Evolutionary conservation across 2,888 invertebrate species (phyloP), one percentile per base, ranked within the genome.

Genomic region (Sphinx pinastri): DNA sequence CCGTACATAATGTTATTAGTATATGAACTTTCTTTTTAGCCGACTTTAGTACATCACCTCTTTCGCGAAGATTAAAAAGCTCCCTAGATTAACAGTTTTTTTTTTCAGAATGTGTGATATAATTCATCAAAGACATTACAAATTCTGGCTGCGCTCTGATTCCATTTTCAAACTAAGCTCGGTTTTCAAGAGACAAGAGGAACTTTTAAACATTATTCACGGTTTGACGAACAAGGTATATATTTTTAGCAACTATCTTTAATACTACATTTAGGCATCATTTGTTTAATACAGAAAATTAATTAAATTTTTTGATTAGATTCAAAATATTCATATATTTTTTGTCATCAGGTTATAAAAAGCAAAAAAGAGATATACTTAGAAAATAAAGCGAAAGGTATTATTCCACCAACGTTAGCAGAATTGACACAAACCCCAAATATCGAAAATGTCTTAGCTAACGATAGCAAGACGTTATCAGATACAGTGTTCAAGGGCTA

Each of bases 91-190:
- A 25, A 25, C 25, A 1, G 25, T 38, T 38, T 58, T 58, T 63
- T 69, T 19, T 38, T 89, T 47, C 80, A 94, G 94, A 79, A 97
- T 97, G 97, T 97, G 97, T 81, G 97, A 97, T 77, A 97, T 97
- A 69, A 95, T 97, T 8, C 97, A 97, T 80, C 94, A 96, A 76
- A 95, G 97, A 68, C 97, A 97, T 81, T 96, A 96, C 74, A 96
- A 97, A 83, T 85, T 97, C 45, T 96, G 97, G 95, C 89, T 97
- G 67, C 95, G 97, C 73, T 95, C 96, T 16, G 97, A 97, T 76
- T 86, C 95, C 73, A 88, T 97, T 58, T 97, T 97, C 89, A 96
- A 96, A 77, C 86, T 96, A 7, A 95, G 97, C 7, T 95, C 95
- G 47, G 95, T 97, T 85, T 96, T 95, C 63, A 95, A 96, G 80